Evolutionary conservation across 2,888 invertebrate species (phyloP).

Genomic region (Syrphus vitripennis): DNA sequence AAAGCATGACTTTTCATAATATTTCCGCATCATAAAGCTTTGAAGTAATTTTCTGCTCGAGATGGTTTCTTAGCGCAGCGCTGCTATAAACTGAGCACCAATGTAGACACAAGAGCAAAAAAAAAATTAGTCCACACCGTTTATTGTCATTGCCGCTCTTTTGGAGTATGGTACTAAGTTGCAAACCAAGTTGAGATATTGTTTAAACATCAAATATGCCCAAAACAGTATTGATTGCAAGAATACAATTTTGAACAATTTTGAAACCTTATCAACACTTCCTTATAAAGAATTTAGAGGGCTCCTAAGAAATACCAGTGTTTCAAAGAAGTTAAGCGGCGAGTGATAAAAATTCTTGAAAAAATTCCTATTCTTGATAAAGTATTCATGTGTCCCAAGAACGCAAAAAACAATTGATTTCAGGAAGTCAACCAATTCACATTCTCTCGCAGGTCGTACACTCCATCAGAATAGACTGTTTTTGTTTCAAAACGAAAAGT

Average conservation of each 20-base stretch:
- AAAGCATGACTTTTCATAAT: constrained; percentile 72
- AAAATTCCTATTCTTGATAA: too few relatives aligned
- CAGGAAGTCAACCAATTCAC: too few relatives aligned
- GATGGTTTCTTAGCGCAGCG: constrained; percentile 70
- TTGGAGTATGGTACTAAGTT: constrained; percentile 20
- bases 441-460: too few relatives aligned
- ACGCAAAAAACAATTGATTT: too few relatives aligned
- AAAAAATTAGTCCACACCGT: constrained; percentile 52
- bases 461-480: too few relatives aligned
- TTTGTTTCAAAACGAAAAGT: too few relatives aligned
- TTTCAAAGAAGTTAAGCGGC: too few relatives aligned
- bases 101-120: constrained; percentile 48
- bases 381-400: too few relatives aligned
- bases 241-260: not conserved
- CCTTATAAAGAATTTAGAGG: too few relatives aligned
- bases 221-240: constrained; percentile 36
- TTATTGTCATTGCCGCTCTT: constrained; percentile 60
- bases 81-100: constrained; percentile 68
- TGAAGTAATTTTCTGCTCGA: constrained; percentile 74
- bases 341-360: too few relatives aligned
- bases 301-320: too few relatives aligned
- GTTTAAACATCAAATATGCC: constrained; percentile 44
- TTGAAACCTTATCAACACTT: too few relatives aligned
- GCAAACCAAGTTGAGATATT: constrained; percentile 48
- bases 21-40: constrained; percentile 74